A percentile compares a stretch with the other conserved stretches of the same genome.
These are phyloP conservation scores for Pampusana beccarii DNA, from an alignment of 2,113 vertebrate genomes.

Conservation along the genomic window DNA sequence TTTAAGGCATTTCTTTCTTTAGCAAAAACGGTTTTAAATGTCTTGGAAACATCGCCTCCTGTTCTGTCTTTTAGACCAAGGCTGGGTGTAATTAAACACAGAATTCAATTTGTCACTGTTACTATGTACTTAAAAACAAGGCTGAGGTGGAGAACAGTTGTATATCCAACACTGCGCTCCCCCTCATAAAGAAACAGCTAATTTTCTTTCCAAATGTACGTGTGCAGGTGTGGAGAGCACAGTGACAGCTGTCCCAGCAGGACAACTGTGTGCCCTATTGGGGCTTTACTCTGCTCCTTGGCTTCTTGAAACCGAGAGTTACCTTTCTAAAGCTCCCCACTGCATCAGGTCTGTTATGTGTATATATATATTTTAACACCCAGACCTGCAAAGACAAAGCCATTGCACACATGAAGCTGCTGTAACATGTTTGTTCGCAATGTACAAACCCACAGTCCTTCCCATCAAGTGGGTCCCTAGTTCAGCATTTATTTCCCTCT, in stretches of 20 bases:
- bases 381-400: not conserved
- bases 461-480: rapidly evolving
- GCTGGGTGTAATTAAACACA: not conserved
- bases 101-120: not conserved
- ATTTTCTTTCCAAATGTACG: not conserved
- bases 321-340: not conserved
- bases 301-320: not conserved
- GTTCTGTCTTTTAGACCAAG: not conserved
- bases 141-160: not conserved
- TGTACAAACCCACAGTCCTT: not conserved
- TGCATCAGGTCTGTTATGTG: not conserved
- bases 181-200: not conserved
- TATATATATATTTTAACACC: not conserved
- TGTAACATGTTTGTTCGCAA: not conserved
- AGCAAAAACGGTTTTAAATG: not conserved
- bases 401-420: not conserved
- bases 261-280: not conserved
- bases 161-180: not conserved
- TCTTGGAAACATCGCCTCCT: not conserved
- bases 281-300: not conserved
- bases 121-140: not conserved
- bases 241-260: rapidly evolving
- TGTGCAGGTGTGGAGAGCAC: not conserved
- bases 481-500: not conserved
- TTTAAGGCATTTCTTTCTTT: not conserved